phyloP scores from a whole-genome alignment of 2,888 invertebrate genomes.

The Cerastis leucographa region DNA sequence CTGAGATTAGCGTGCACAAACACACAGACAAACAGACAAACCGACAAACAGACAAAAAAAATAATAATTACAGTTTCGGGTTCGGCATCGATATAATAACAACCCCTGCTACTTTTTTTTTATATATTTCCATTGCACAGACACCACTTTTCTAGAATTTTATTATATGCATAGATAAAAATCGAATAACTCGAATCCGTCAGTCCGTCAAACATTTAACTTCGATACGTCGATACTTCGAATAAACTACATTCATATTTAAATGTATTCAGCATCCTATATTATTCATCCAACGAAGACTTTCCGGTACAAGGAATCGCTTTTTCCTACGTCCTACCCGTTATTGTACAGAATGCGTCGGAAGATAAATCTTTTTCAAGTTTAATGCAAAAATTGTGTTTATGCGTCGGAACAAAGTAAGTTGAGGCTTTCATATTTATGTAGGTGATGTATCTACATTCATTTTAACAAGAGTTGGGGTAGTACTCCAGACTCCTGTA shows the following conservation, averaged over 20 bases:
- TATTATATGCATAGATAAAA: no score
- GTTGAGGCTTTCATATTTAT: slow-evolving; percentile 49
- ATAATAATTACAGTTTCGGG: no score
- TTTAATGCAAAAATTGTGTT: slow-evolving; percentile 81
- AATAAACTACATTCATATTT: slow-evolving; percentile 72
- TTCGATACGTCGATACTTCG: slow-evolving; percentile 58
- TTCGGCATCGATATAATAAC: no score
- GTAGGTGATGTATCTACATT: slow-evolving; percentile 23
- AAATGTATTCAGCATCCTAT: slow-evolving; percentile 72
- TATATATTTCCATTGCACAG: no score
- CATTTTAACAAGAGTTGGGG: slow-evolving; percentile 5
- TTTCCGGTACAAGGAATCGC: slow-evolving; percentile 75
- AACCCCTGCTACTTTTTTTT: no score
- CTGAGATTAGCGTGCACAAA: no score
- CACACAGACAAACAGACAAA: no score
- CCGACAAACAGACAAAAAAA: no score
- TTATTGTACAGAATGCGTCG: slow-evolving; percentile 74
- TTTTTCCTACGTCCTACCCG: slow-evolving; percentile 73
- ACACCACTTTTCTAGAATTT: no score
- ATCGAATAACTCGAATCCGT: slow-evolving; percentile 32
- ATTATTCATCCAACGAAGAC: slow-evolving; percentile 73
- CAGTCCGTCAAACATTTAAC: slow-evolving; percentile 56
- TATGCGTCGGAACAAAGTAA: slow-evolving; percentile 58
- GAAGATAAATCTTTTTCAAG: slow-evolving; percentile 76
- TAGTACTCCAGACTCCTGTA: slow-evolving; percentile 8